These are phyloP conservation scores for Melolontha melolontha DNA, from an alignment of 2,888 invertebrate species.

Conservation along the genomic window DNA sequence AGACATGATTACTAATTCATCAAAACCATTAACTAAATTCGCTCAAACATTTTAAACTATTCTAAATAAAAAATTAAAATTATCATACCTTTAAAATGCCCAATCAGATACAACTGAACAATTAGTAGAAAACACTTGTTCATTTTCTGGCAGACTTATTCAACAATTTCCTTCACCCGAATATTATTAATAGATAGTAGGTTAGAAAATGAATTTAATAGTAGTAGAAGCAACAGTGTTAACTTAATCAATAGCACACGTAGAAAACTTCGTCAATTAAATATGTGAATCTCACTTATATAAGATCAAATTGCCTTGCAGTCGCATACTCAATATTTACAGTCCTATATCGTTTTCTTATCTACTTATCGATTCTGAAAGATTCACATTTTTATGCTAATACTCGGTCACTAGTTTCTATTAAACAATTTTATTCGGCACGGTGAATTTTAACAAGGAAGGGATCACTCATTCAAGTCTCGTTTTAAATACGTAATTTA, in stretches of 20 bases:
- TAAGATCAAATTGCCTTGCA: slow-evolving; percentile 25
- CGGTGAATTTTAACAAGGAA: slow-evolving; percentile 11
- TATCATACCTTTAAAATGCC: slow-evolving; percentile 36
- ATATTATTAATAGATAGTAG: background rate
- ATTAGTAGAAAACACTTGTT: slow-evolving; percentile 40
- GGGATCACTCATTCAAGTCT: slow-evolving; percentile 8
- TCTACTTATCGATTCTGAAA: slow-evolving; percentile 44
- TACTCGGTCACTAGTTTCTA: slow-evolving; percentile 13
- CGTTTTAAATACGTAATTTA: slow-evolving; percentile 29
- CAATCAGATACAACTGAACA: slow-evolving; percentile 40
- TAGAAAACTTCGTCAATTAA: slow-evolving; percentile 5
- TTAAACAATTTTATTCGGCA: slow-evolving; percentile 7
- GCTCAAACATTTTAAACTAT: slow-evolving; percentile 4
- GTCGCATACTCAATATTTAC: slow-evolving; percentile 35
- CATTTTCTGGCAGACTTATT: slow-evolving; percentile 27
- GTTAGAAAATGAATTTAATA: slow-evolving; percentile 13
- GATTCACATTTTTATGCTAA: slow-evolving; percentile 43
- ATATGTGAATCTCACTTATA: slow-evolving; percentile 32
- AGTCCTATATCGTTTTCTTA: slow-evolving; percentile 42
- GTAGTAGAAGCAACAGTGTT: slow-evolving; percentile 10
- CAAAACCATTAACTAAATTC: no score
- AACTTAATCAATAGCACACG: slow-evolving; percentile 31
- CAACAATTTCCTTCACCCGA: background rate
- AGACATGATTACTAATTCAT: no score
- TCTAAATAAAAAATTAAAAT: slow-evolving; percentile 1